phyloP scores from a whole-genome alignment of 2,797 vertebrate species.

The Holocentrus rufus region DNA sequence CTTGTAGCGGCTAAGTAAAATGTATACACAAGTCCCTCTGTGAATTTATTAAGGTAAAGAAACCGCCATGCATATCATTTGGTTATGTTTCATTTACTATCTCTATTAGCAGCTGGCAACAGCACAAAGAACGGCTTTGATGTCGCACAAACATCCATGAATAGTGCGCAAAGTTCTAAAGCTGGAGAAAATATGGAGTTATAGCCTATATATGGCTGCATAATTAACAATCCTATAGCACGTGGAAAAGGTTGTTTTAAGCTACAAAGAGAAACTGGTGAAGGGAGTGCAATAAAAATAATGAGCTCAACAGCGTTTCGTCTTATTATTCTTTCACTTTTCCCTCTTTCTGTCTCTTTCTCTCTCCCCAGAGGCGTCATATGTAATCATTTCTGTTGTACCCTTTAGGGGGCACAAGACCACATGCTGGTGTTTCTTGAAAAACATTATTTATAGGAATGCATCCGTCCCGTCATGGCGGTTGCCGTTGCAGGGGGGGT shows the following conservation, averaged over 20 bases:
- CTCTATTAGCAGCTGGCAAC: background rate
- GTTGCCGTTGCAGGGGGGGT: background rate
- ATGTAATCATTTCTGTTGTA: background rate
- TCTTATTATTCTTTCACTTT: background rate
- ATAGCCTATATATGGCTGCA: background rate
- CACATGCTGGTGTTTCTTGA: constrained; percentile 12
- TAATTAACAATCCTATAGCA: constrained; percentile 13
- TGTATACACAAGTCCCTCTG: background rate
- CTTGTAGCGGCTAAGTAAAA: constrained; percentile 1
- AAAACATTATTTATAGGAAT: constrained; percentile 17
- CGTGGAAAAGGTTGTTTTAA: background rate
- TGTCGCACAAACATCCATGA: constrained; percentile 33
- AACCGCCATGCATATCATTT: background rate
- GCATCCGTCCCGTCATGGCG: background rate
- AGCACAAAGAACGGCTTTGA: constrained; percentile 35
- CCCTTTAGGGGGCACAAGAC: background rate
- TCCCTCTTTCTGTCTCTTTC: background rate
- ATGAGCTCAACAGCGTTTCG: background rate
- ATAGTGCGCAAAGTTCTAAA: background rate
- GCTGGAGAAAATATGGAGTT: background rate
- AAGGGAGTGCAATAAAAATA: background rate
- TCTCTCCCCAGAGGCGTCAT: constrained; percentile 7
- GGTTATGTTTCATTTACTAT: constrained; percentile 5
- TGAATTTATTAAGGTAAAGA: constrained; percentile 23
- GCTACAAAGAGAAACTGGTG: background rate